Evolutionary conservation across 30 jellyfish, hydroid and myxozoan species (phyloP).

Genomic region (Morbakka virulenta): DNA sequence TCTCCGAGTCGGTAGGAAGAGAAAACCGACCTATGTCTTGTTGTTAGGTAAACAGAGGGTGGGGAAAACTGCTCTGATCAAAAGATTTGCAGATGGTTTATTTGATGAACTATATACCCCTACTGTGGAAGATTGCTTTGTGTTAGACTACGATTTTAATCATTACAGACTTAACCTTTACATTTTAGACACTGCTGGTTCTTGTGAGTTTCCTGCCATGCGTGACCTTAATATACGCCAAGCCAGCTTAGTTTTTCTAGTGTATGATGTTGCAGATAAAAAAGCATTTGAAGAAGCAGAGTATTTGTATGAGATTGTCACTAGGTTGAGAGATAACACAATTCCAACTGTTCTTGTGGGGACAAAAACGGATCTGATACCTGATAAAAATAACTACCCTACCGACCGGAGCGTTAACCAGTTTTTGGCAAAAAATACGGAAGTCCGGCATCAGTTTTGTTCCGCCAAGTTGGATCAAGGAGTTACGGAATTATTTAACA

Average conservation of each 20-base stretch:
- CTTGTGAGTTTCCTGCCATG: conserved; percentile 61
- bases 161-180: not conserved
- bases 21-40: too few species aligned
- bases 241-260: conserved; percentile 33
- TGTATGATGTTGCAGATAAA: conserved; percentile 21
- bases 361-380: conserved; percentile 14
- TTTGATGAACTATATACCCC: conserved; percentile 23
- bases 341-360: conserved; percentile 39
- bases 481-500: conserved; percentile 27
- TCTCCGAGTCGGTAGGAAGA: too few species aligned
- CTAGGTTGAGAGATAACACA: not conserved
- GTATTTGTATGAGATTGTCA: not conserved
- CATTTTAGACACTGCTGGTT: conserved; percentile 43
- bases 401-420: not conserved
- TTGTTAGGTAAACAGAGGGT: too few species aligned
- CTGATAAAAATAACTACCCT: conserved; percentile 8
- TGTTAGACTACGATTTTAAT: not conserved
- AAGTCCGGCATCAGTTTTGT: conserved; percentile 18
- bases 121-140: conserved; percentile 44
- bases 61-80: conserved; percentile 36
- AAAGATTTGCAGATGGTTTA: conserved; percentile 4
- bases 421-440: not conserved
- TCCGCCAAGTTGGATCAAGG: conserved; percentile 39
- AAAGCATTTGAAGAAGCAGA: not conserved
- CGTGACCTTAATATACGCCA: conserved; percentile 20